Base-by-base conservation (phyloP, 2,888 invertebrate genomes). In the Polydrusus tereticollis region DNA sequence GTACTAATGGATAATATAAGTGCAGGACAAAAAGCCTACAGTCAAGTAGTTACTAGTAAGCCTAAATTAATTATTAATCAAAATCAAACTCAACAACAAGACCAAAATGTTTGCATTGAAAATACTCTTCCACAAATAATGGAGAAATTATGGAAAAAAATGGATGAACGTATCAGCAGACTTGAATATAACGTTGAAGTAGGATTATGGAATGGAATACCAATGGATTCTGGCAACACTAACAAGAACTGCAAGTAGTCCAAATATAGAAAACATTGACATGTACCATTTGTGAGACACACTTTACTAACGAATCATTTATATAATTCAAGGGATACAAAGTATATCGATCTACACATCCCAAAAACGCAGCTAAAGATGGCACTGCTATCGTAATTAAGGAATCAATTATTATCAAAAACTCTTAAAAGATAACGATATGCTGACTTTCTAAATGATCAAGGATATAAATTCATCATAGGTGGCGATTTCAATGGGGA, bases 91-190 rank as follows among this genome's bases (percentile, higher is more conserved):
- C 33, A 33, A 33, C 33, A 33, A 33, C 18, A 55, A 69, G 47
- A 36, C 52, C 59, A 7, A 63, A 69, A 41, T 43, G 29, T 41
- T 29, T 20, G 52, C 21, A 69, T 64, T 45, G 57, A 69, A 55
- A 41, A 70, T n/a, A 38, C 57, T 12, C 29, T 66, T 21, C 5
- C 57, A 55, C 43, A 66, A 59, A 70, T 65, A 52, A 36, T 70
- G 59, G 59, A 70, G 50, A 64, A 65, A 50, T 45, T 65, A 58
- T n/a, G n/a, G n/a, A 70, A 33, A 38, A 33, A 57, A 50, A 26
- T 65, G 70, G 65, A 70, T 14, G 59, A 65, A 50, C 58, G 70
- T 57, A 70, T 64, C 21, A 70, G 23, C 52, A 65, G 59, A 47
- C 23, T n/a, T n/a, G 47, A 47, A 47, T 10, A 47, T 47, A 45